A percentile compares a stretch with the other conserved stretches of the same genome.
These are phyloP conservation scores for Corythornis leucogaster DNA, from an alignment of 2,797 vertebrate genomes.

Conservation along the genomic window DNA sequence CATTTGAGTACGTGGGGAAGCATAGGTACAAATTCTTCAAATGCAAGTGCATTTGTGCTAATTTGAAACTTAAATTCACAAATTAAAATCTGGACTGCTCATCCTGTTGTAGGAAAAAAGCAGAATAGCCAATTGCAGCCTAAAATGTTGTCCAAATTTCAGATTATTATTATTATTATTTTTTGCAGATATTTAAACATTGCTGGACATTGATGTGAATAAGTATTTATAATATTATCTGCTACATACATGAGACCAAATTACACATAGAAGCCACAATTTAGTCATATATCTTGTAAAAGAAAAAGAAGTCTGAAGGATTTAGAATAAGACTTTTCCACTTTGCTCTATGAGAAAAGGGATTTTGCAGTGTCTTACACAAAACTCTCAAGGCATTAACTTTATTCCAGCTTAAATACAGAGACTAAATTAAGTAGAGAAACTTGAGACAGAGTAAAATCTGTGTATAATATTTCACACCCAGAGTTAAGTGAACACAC, in stretches of 20 bases:
- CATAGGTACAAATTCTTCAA: background rate
- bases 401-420: background rate
- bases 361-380: background rate
- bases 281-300: background rate
- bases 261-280: background rate
- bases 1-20: background rate
- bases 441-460: background rate
- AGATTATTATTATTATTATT: background rate
- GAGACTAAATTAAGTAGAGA: background rate
- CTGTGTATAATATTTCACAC: background rate
- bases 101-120: background rate
- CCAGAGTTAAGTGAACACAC: background rate
- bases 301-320: background rate
- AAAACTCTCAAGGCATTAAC: background rate
- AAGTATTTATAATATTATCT: background rate
- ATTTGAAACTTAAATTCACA: background rate
- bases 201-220: background rate
- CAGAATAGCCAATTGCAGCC: background rate
- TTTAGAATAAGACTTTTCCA: background rate
- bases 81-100: background rate
- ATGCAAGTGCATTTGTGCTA: background rate
- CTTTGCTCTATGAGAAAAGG: background rate
- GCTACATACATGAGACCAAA: background rate
- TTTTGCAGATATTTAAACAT: background rate
- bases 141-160: background rate